phyloP scores from a whole-genome alignment of 1,140 invertebrate genomes.

The Cotesia chilonis region DNA sequence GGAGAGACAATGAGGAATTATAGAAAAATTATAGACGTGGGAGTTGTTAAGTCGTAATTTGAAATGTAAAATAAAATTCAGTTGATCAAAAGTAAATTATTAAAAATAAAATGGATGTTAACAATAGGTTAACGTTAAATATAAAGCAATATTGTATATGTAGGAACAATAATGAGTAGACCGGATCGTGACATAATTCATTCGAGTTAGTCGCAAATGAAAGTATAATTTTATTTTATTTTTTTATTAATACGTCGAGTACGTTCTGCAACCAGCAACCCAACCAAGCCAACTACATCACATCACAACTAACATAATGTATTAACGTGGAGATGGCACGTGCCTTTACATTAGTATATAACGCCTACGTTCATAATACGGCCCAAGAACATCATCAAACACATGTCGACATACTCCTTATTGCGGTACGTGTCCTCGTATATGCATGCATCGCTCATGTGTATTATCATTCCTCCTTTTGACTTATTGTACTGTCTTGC shows the following conservation, averaged over 20 bases:
- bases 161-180: constrained; percentile 23
- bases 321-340: constrained; percentile 48
- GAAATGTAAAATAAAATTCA: neutral
- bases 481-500: too few species aligned
- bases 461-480: too few species aligned
- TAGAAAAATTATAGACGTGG: constrained; percentile 34
- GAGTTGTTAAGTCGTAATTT: constrained; percentile 20
- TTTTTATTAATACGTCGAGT: constrained; percentile 37
- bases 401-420: too few species aligned
- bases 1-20: constrained; percentile 26
- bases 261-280: neutral
- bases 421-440: constrained; percentile 3
- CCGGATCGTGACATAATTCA: constrained; percentile 39
- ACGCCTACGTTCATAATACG: constrained; percentile 59
- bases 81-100: neutral
- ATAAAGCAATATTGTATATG: constrained; percentile 8
- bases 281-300: constrained; percentile 1
- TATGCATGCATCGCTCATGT: constrained; percentile 21
- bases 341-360: constrained; percentile 44
- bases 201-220: constrained; percentile 44
- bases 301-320: too few species aligned
- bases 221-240: constrained; percentile 42
- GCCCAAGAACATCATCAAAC: too few species aligned
- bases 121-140: neutral
- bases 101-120: too few species aligned